Conservation (phyloP, 2,888 invertebrate species). For the Subacronicta megacephala region DNA sequence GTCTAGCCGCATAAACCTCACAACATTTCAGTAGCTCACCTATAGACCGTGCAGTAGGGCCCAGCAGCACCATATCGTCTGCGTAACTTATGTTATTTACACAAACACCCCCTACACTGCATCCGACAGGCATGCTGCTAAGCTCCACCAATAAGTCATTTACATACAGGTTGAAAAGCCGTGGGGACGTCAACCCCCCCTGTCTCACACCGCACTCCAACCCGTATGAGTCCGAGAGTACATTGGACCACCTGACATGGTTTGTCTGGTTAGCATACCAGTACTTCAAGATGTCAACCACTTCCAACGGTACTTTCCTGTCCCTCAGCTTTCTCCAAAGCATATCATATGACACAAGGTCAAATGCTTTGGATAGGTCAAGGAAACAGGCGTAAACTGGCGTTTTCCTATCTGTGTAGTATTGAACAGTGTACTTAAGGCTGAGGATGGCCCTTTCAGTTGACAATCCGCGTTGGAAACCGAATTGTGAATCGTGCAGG, state of each 20-base stretch:
- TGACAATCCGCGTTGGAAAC: slow-evolving; percentile 8
- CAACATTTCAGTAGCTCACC: background rate
- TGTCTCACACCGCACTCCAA: slow-evolving; percentile 1
- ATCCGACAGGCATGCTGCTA: background rate
- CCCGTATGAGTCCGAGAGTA: background rate
- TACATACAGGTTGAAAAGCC: slow-evolving; percentile 1
- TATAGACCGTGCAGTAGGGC: background rate
- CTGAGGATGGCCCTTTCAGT: slow-evolving; percentile 22
- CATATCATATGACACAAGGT: slow-evolving; percentile 11
- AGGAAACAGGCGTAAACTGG: slow-evolving; percentile 8
- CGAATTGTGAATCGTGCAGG: background rate
- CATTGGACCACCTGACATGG: no score
- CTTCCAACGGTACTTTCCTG: no score
- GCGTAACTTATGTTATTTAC: background rate
- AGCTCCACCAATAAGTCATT: background rate
- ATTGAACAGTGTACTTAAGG: slow-evolving; percentile 2
- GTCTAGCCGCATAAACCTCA: background rate
- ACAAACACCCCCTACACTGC: background rate
- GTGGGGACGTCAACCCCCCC: background rate
- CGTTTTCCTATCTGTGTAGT: slow-evolving; percentile 1
- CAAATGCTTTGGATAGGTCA: slow-evolving; percentile 1
- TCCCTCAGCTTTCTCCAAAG: no score
- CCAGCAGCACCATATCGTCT: background rate
- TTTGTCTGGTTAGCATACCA: slow-evolving; percentile 5
- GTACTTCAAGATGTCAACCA: background rate